phyloP scores from a whole-genome alignment of 1,140 invertebrate genomes.

The Metaphire vulgaris region DNA sequence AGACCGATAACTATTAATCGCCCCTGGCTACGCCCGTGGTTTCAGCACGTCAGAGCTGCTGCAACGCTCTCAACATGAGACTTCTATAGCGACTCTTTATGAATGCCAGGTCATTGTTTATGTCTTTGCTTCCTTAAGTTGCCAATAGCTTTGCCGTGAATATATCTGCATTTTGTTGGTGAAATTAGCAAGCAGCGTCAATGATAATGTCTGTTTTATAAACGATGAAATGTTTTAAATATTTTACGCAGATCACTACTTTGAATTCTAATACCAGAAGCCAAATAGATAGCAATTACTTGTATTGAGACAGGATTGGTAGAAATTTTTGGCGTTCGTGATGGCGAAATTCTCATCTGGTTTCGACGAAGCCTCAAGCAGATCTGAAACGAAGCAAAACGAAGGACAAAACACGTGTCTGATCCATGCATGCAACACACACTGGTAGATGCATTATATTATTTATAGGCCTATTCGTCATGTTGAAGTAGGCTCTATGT shows the following conservation, averaged over 20 bases:
- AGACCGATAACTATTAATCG: no score
- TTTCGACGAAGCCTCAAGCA: slow-evolving; percentile 45
- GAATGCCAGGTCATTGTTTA: no score
- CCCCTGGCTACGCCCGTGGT: no score
- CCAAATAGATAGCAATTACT: slow-evolving; percentile 50
- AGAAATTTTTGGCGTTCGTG: slow-evolving; percentile 65
- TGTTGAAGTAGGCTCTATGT: neutral
- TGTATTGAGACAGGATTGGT: slow-evolving; percentile 76
- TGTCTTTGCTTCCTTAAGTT: no score
- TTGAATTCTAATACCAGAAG: slow-evolving; percentile 25
- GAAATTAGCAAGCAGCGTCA: neutral
- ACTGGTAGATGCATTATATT: slow-evolving; percentile 5
- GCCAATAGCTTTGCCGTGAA: no score
- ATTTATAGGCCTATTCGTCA: no score
- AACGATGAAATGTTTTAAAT: slow-evolving; percentile 56
- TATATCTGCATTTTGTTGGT: no score
- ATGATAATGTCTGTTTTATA: neutral
- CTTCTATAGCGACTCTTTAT: no score
- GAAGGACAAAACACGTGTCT: slow-evolving; percentile 3
- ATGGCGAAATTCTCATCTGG: slow-evolving; percentile 43
- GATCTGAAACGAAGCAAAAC: slow-evolving; percentile 16
- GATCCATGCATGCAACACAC: slow-evolving; percentile 2
- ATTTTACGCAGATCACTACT: slow-evolving; percentile 26
- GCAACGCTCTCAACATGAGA: no score
- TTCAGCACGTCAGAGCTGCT: no score